Conservation (phyloP, 2,113 vertebrate genomes). For the Xenopus tropicalis region UCB_Xtro_10.0 CM004450.2:53863001-53863500, state of each 20-base stretch:
- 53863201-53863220: too few relatives aligned
- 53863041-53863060: too few relatives aligned
- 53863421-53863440: constrained; percentile 2
- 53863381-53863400: constrained; percentile 21
- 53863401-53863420: background rate
- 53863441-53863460: background rate
- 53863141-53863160: too few relatives aligned
- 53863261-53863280: background rate
- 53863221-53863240: background rate
- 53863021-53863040: too few relatives aligned
- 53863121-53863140: too few relatives aligned
- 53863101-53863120: too few relatives aligned
- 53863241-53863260: constrained; percentile 5
- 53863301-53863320: constrained; percentile 22
- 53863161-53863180: too few relatives aligned
- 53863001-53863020: too few relatives aligned
- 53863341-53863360: constrained; percentile 17
- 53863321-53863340: constrained; percentile 13
- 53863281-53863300: constrained; percentile 23
- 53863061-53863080: too few relatives aligned
- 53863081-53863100: background rate
- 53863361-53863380: constrained; percentile 27
- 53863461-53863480: constrained; percentile 6
- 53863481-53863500: constrained; percentile 6
- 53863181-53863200: too few relatives aligned